Evolutionary conservation across 2,888 invertebrate genomes (phyloP), one percentile per base, ranked within the genome.

Genomic region (Agapetus fuscipes): DNA sequence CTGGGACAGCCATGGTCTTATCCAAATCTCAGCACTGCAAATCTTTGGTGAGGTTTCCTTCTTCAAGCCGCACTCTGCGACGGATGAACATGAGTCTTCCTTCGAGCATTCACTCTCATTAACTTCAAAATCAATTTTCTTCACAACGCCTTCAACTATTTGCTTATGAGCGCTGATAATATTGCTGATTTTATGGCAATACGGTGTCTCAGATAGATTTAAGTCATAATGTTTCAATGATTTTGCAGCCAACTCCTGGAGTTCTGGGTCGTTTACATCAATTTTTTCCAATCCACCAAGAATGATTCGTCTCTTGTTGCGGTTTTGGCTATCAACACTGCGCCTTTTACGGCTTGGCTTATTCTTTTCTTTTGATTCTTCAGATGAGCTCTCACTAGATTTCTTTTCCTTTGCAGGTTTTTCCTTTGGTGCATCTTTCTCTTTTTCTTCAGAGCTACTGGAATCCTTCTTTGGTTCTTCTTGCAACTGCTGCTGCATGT

Each of bases 11-110:
- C 60, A 54, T 3, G 48, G 43, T 2, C 52, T 43, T 27, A 51
- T 52, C 14, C 58, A 51, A 49, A 57, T 63, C 45, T 62, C 63
- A 0, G 62, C 64, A 12, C 61, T 60, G 10, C 68, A 38, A 34
- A 74, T 57, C 34, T 68, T 61, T 25, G 69, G 50, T 9, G 72
- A 57, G 1, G 68, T 53, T 35, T 70, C 56, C 48, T 64, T 71
- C n/a, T n/a, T n/a, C n/a, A n/a, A n/a, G n/a, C n/a, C n/a, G n/a
- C n/a, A n/a, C n/a, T n/a, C n/a, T n/a, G n/a, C n/a, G n/a, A n/a
- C n/a, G n/a, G n/a, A n/a, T n/a, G n/a, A n/a, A n/a, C n/a, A n/a
- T n/a, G n/a, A n/a, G n/a, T n/a, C n/a, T n/a, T n/a, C n/a, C n/a
- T n/a, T n/a, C n/a, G n/a, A n/a, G n/a, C n/a, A n/a, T n/a, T n/a